Evolutionary conservation across 37 sponge, comb jelly and placozoan genomes (phyloP).

Genomic region (Bolinopsis microptera): DNA sequence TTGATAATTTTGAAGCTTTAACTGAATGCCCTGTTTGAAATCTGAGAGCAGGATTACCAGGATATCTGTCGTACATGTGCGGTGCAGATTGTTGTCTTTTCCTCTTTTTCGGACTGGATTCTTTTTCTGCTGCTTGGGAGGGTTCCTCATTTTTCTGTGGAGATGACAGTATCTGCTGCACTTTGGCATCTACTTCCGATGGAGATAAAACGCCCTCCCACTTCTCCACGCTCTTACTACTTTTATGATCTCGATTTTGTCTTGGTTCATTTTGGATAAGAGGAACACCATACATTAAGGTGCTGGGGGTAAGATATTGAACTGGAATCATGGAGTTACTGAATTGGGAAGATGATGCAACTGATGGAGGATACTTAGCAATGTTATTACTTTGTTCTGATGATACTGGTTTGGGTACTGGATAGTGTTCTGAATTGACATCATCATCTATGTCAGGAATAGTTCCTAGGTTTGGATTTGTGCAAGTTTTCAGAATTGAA

Average conservation of each 20-base stretch:
- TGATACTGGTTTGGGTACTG: not conserved
- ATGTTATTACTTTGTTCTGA: not conserved
- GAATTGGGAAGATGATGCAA: not conserved
- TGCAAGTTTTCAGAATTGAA: constrained; percentile 41
- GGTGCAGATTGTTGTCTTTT: constrained; percentile 65
- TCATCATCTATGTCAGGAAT: constrained; percentile 30
- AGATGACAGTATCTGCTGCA: constrained; percentile 50
- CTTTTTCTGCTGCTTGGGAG: not conserved
- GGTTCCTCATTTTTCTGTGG: constrained; percentile 51
- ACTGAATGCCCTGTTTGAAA: not conserved
- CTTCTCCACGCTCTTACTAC: constrained; percentile 7
- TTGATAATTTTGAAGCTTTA: constrained; percentile 31
- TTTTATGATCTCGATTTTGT: not conserved
- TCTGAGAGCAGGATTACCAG: constrained; percentile 52
- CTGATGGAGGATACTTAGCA: not conserved
- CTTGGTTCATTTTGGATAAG: not conserved
- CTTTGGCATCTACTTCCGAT: constrained; percentile 65
- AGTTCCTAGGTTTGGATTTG: not conserved
- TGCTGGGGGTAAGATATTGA: constrained; percentile 22
- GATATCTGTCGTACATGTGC: constrained; percentile 52
- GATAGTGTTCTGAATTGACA: not conserved
- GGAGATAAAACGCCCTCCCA: constrained; percentile 65
- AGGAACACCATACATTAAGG: constrained; percentile 32
- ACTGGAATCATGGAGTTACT: constrained; percentile 49
- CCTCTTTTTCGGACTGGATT: constrained; percentile 41